Base-by-base conservation (phyloP, 2,113 vertebrate genomes). In the Elgaria multicarinata region DNA sequence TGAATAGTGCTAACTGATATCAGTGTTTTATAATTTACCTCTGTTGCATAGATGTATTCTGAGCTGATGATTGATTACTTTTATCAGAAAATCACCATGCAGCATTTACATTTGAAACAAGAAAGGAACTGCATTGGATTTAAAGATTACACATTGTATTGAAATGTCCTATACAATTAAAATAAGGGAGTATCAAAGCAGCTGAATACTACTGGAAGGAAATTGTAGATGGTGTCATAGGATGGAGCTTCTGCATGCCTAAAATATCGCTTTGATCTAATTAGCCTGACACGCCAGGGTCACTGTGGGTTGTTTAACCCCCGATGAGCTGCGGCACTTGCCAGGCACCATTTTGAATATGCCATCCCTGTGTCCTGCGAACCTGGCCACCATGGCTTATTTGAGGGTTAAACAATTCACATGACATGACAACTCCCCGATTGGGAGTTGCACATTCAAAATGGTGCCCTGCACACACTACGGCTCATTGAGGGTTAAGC, bases 151-250 rank as follows among this genome's bases (percentile, higher is more conserved):
- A 24, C 33, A 31, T 39, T 82, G 16, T 22, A 39, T 18, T 50
- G 46, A 83, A 88, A 44, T 64, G 26, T 64, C 20, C 22, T 58
- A 36, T 72, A 58, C 53, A 85, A 87, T 39, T 83, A 24, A 36
- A 75, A 36, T 91, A 89, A 42, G 18, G 50, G 55, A 88, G 62
- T 77, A 10, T 91, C 89, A 50, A 39, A 93, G 55, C 89, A 44
- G 62, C 64, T 83, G 33, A 81, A 36, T 58, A 53, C 44, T 33
- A 81, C 33, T 36, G 16, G 18, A 58, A 16, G 24, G 33, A 58
- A 81, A 81, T 16, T 62, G 58, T 28, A 92, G 71, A 0, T 0
- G 58, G n/a, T 62, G 44, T 79, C 78, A 90, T 6, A 9, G 72
- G 72, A 28, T 82, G 91, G 22, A 58, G 66, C 58, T 86, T 86